Evolutionary conservation across 2,888 invertebrate species (phyloP).

Genomic region (Pilophorus perplexus): DNA sequence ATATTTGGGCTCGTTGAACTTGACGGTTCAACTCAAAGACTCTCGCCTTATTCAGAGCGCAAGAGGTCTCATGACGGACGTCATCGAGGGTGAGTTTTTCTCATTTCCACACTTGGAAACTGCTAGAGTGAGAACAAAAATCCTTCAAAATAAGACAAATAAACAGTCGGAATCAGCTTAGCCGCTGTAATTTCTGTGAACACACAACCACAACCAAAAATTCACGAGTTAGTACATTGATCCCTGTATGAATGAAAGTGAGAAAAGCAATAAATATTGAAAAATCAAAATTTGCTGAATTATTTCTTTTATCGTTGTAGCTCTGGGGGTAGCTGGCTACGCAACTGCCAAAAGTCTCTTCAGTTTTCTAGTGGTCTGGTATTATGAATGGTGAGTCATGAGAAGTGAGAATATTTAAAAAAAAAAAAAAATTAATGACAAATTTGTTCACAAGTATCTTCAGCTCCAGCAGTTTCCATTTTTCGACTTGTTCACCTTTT

Average conservation of each 20-base stretch:
- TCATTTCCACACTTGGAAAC: not conserved
- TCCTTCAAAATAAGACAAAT: too few species aligned
- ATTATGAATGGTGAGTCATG: constrained; percentile 36
- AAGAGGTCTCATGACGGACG: constrained; percentile 14
- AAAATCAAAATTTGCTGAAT: too few species aligned
- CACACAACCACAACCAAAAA: too few species aligned
- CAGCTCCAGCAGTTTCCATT: constrained; percentile 4
- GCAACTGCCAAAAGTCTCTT: constrained; percentile 29
- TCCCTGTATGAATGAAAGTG: too few species aligned
- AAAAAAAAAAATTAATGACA: not conserved
- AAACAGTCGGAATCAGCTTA: too few species aligned
- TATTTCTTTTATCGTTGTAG: constrained; percentile 32
- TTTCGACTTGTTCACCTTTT: too few species aligned
- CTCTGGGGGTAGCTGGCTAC: constrained; percentile 27
- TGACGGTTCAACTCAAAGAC: constrained; percentile 44
- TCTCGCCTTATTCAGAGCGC: constrained; percentile 33
- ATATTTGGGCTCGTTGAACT: constrained; percentile 44
- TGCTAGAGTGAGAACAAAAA: not conserved
- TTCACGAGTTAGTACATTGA: too few species aligned
- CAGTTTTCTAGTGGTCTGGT: constrained; percentile 39
- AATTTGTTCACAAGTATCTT: too few species aligned
- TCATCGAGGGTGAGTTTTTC: constrained; percentile 13
- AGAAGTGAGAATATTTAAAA: not conserved
- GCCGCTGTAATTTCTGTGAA: too few species aligned
- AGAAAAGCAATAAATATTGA: too few species aligned